Evolutionary conservation across 2,888 invertebrate genomes (phyloP).

Genomic region (Sclerodermus sp.): DNA sequence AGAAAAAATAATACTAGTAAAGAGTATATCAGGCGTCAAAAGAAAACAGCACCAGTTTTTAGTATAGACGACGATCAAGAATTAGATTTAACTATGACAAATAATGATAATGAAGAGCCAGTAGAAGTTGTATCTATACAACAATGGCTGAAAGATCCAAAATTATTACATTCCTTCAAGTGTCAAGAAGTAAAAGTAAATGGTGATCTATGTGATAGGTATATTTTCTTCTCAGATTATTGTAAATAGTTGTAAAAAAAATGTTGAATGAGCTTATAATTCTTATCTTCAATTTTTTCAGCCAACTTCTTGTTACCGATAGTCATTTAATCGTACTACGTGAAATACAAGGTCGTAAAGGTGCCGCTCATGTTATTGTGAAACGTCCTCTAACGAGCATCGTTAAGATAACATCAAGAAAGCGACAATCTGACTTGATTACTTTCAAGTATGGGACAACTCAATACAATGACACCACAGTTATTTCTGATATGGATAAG

Average conservation of each 20-base stretch:
- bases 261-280: not conserved
- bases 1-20: constrained; percentile 81
- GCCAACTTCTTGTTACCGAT: constrained; percentile 82
- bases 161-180: constrained; percentile 82
- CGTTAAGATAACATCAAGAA: constrained; percentile 96
- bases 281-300: constrained; percentile 57
- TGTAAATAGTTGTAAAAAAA: not conserved
- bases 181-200: constrained; percentile 92
- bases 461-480: constrained; percentile 69
- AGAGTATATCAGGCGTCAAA: constrained; percentile 69
- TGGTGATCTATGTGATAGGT: constrained; percentile 81
- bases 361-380: constrained; percentile 82
- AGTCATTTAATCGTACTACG: constrained; percentile 85
- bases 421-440: constrained; percentile 91
- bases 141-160: constrained; percentile 79
- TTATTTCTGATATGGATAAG: constrained; percentile 88
- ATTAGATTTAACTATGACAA: constrained; percentile 56
- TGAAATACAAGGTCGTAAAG: constrained; percentile 74
- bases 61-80: constrained; percentile 89
- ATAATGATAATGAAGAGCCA: constrained; percentile 64
- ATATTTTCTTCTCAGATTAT: constrained; percentile 7
- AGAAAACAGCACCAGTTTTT: constrained; percentile 90
- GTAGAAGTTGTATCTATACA: constrained; percentile 81
- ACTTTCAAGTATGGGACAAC: constrained; percentile 94
- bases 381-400: constrained; percentile 87